Conservation (phyloP, 2,797 vertebrate genomes). For the Rhynchotus rufescens region DNA sequence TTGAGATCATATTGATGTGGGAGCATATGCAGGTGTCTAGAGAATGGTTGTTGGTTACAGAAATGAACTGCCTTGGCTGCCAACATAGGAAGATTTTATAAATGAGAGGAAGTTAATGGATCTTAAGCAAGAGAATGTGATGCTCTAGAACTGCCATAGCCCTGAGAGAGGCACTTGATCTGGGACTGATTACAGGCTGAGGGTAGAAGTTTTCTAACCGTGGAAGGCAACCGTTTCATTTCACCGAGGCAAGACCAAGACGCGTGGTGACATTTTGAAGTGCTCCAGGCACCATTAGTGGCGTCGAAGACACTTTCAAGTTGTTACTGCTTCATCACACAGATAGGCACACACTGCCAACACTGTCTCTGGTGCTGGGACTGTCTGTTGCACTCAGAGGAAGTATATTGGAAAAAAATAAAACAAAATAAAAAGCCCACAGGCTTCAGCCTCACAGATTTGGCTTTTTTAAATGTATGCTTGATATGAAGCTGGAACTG, state of each 20-base stretch:
- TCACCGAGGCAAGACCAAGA: fast-evolving
- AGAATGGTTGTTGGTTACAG: not conserved
- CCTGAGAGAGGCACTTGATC: fast-evolving
- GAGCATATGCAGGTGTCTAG: not conserved
- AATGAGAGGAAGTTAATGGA: not conserved
- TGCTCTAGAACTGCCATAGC: not conserved
- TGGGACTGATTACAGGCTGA: fast-evolving
- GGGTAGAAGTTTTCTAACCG: not conserved
- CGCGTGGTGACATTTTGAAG: not conserved
- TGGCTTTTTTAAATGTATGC: not conserved
- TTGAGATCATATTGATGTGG: not conserved
- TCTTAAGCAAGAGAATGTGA: not conserved
- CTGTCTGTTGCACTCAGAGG: not conserved
- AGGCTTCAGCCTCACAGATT: fast-evolving
- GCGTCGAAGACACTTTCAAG: not conserved
- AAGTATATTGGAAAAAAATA: not conserved
- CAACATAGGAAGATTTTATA: not conserved
- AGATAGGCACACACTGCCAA: not conserved
- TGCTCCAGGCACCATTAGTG: fast-evolving
- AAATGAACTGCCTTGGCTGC: not conserved
- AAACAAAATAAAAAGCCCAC: not conserved
- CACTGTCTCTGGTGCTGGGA: not conserved
- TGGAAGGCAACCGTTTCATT: not conserved
- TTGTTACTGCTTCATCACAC: not conserved
- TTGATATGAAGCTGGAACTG: not conserved